Evolutionary conservation across 2,113 vertebrate species (phyloP).

Genomic region (Poeciliopsis prolifica): DNA sequence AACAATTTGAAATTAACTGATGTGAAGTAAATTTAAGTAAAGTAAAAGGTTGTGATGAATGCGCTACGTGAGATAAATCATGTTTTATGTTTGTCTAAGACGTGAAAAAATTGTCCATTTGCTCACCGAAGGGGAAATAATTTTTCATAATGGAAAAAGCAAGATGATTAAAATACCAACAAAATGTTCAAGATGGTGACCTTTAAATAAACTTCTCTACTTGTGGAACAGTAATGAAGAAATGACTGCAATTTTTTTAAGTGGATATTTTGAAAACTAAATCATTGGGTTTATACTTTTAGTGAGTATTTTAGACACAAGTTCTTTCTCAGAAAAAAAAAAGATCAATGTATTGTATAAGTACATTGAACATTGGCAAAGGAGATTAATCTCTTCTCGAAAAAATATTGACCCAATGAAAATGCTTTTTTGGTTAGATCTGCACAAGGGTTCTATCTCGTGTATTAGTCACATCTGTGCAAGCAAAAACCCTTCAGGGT

Average conservation of each 20-base stretch:
- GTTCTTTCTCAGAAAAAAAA: background rate
- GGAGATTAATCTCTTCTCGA: background rate
- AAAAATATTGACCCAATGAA: slow-evolving; percentile 4
- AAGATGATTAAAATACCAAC: too few relatives aligned
- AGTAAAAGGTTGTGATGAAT: background rate
- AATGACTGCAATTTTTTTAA: background rate
- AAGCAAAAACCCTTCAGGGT: background rate
- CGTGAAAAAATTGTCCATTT: too few relatives aligned
- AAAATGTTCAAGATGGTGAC: background rate
- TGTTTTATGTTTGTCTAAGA: too few relatives aligned
- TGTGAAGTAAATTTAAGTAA: background rate
- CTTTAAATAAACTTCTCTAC: too few relatives aligned
- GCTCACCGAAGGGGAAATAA: too few relatives aligned
- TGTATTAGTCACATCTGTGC: slow-evolving; percentile 29
- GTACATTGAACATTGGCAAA: background rate
- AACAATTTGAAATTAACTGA: background rate
- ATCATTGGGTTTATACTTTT: background rate
- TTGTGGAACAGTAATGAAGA: background rate
- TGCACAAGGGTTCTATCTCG: background rate
- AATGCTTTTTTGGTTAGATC: slow-evolving; percentile 4
- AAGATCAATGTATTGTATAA: slow-evolving; percentile 7
- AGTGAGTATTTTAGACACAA: background rate
- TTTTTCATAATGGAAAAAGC: background rate
- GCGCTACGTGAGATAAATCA: background rate
- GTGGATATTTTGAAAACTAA: background rate